These are phyloP conservation scores for Contarinia nasturtii DNA, from an alignment of 1,140 invertebrate species.

Conservation along the genomic window DNA sequence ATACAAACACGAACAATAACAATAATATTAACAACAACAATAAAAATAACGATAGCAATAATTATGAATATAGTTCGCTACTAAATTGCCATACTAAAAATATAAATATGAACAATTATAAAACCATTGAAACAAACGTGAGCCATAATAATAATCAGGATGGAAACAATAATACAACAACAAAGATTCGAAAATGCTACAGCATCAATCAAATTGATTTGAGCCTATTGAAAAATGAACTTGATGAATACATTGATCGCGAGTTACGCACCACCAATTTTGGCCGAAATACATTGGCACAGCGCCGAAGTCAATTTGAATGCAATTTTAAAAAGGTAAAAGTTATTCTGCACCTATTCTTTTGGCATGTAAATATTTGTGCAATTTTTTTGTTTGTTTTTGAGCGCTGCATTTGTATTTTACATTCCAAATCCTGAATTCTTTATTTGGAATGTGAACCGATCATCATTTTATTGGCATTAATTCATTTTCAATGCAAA, in stretches of 20 bases:
- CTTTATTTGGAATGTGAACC: no score
- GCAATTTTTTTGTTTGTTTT: neutral
- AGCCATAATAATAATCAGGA: neutral
- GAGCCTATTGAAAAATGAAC: slow-evolving; percentile 1
- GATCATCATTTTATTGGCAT: no score
- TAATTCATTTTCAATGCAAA: no score
- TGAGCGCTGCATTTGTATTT: neutral
- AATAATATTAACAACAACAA: neutral
- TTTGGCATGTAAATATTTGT: neutral
- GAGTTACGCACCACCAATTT: neutral
- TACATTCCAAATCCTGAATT: no score
- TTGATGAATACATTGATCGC: neutral
- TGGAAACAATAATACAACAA: neutral
- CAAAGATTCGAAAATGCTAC: neutral
- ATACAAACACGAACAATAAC: neutral
- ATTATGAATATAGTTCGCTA: neutral
- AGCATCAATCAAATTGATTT: slow-evolving; percentile 3
- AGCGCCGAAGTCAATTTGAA: neutral
- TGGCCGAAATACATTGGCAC: neutral
- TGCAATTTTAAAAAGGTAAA: neutral
- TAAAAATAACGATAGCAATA: neutral
- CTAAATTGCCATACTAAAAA: no score
- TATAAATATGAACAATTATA: neutral
- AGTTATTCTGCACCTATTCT: neutral
- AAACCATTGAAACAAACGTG: neutral